Base-by-base conservation (phyloP, 1,140 invertebrate species). In the Capitella teleta region DNA sequence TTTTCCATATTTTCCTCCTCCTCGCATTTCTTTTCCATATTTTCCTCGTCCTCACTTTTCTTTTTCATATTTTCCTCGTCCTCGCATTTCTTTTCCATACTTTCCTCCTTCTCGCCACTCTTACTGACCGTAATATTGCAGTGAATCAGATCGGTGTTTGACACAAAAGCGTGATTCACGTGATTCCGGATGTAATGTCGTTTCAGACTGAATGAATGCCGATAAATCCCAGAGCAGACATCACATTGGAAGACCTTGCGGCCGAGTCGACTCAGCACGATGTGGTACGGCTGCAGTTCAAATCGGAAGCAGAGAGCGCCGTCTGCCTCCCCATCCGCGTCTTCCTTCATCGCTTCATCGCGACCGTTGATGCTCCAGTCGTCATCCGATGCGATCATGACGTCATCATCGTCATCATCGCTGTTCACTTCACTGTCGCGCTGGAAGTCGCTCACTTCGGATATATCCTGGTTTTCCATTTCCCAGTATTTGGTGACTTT, bases 181-280 rank as follows among this genome's bases (percentile, higher is more conserved):
- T 79, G 78, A 51, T 64, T 69, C n/a, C 75, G 61, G 19, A 78
- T 53, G 49, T 75, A 78, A 57, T 79, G 78, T 21, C 76, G 63
- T 54, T 78, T 78, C 3, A 79, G 58, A 56, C 76, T 78, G 50
- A 77, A 75, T n/a, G 67, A 67, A 50, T 77, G 71, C 28, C 70
- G 63, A 57, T 78, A 79, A 1, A 70, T 57, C 3, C 65, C 67
- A 5, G 56, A 56, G 60, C 78, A 79, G 19, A 79, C 68, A 56
- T 78, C 76, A 64, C 78, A 79, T 21, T 64, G 64, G 47, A 65
- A 77, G n/a, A 70, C 19, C 40, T 68, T 69, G 19, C 64, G 59
- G n/a, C 68, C 68, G 32, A 65, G 62, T 3, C 53, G 37, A 34
- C 48, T 51, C 28, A 21, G 55, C 3, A 52, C 47, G 18, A 51